phyloP scores from a whole-genome alignment of 2,113 vertebrate genomes.

The Menidia beryllina region DNA sequence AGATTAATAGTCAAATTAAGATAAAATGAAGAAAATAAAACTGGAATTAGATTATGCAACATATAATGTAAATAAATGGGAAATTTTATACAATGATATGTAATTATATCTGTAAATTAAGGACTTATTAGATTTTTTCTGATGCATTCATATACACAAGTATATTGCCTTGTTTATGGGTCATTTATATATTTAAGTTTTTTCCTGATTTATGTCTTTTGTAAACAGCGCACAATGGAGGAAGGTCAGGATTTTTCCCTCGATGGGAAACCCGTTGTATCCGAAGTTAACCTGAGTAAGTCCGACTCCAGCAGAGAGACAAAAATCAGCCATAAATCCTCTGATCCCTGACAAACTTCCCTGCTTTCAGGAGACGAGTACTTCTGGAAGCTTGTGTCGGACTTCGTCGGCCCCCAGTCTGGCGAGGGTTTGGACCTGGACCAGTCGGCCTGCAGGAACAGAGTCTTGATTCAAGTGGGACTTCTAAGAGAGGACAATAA shows the following conservation, averaged over 20 bases:
- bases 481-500: constrained; percentile 81
- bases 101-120: too few species aligned
- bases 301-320: background rate
- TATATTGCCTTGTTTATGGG: too few species aligned
- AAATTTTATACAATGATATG: too few species aligned
- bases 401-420: constrained; percentile 79
- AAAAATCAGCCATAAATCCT: background rate
- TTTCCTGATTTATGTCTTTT: background rate
- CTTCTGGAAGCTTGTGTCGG: constrained; percentile 78
- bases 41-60: too few species aligned
- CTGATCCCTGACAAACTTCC: constrained; percentile 5
- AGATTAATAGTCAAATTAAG: too few species aligned
- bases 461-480: constrained; percentile 80
- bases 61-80: too few species aligned
- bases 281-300: constrained; percentile 79
- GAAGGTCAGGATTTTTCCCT: constrained; percentile 62
- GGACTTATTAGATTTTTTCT: too few species aligned
- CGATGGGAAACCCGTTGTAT: constrained; percentile 55
- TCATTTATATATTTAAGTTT: too few species aligned
- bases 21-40: too few species aligned
- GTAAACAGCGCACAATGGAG: constrained; percentile 73
- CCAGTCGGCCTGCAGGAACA: constrained; percentile 70
- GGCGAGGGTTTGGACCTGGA: constrained; percentile 73
- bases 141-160: too few species aligned
- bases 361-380: constrained; percentile 77